phyloP scores from a whole-genome alignment of 2,797 vertebrate genomes.

The Malurus leucopterus region DNA sequence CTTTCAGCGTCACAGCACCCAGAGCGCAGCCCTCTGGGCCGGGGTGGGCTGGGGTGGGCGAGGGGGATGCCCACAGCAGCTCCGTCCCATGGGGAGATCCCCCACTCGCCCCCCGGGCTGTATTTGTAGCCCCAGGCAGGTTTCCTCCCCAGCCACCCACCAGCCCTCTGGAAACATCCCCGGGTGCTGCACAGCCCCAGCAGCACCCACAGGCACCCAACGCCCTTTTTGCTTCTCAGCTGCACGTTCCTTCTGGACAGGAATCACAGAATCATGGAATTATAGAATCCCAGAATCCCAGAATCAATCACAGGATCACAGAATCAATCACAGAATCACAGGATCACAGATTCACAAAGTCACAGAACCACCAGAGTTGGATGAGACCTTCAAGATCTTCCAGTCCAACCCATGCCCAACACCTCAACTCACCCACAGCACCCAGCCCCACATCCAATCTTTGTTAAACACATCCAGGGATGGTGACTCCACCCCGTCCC shows the following conservation, averaged over 20 bases:
- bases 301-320: too few species aligned
- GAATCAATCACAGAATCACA: too few species aligned
- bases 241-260: fast-evolving
- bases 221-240: not conserved
- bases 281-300: too few species aligned
- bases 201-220: not conserved
- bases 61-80: not conserved
- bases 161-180: not conserved
- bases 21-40: not conserved
- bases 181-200: not conserved
- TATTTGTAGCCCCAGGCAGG: not conserved
- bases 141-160: not conserved
- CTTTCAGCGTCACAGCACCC: conserved; percentile 55
- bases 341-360: too few species aligned
- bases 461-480: too few species aligned
- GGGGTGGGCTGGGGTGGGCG: not conserved
- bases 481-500: too few species aligned
- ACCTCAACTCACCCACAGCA: too few species aligned
- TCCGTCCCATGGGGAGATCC: not conserved
- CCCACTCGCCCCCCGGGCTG: not conserved
- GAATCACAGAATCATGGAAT: too few species aligned
- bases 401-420: too few species aligned
- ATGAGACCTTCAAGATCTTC: too few species aligned
- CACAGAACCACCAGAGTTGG: too few species aligned
- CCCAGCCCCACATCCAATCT: too few species aligned